Conservation (phyloP, 2,113 vertebrate genomes). For the Theristicus caerulescens region DNA sequence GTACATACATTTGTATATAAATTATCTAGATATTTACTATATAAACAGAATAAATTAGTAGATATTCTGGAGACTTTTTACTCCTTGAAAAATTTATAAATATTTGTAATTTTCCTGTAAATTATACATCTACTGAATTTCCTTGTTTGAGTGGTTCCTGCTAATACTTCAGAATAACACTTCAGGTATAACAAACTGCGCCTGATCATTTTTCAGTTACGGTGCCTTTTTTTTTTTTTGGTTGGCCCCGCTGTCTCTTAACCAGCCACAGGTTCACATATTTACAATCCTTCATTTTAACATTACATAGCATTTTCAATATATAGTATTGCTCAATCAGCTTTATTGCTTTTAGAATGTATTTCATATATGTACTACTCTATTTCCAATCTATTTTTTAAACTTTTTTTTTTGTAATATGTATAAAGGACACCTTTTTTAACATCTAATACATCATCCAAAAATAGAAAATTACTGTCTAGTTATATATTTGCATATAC, state of each 20-base stretch:
- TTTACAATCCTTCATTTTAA: neutral
- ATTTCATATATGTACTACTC: neutral
- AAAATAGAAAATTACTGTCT: neutral
- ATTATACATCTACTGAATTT: neutral
- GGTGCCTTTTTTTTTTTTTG: neutral
- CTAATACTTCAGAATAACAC: neutral
- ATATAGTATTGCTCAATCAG: rapidly evolving
- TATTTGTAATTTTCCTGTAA: neutral
- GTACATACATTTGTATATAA: neutral
- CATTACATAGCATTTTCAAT: neutral
- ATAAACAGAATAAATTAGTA: neutral
- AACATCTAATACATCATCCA: neutral
- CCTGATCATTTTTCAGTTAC: neutral
- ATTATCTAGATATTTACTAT: neutral
- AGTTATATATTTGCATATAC: neutral
- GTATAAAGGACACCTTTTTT: neutral
- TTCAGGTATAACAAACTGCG: neutral
- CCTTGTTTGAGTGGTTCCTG: neutral
- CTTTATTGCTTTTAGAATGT: neutral
- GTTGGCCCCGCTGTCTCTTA: rapidly evolving
- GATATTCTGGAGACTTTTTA: neutral
- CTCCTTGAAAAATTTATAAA: neutral
- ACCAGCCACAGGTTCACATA: neutral
- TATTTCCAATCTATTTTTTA: neutral
- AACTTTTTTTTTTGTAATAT: neutral